Evolutionary conservation across 53 echinoderm and acorn worm species (phyloP).

Genomic region (Actinopyga echinites): DNA sequence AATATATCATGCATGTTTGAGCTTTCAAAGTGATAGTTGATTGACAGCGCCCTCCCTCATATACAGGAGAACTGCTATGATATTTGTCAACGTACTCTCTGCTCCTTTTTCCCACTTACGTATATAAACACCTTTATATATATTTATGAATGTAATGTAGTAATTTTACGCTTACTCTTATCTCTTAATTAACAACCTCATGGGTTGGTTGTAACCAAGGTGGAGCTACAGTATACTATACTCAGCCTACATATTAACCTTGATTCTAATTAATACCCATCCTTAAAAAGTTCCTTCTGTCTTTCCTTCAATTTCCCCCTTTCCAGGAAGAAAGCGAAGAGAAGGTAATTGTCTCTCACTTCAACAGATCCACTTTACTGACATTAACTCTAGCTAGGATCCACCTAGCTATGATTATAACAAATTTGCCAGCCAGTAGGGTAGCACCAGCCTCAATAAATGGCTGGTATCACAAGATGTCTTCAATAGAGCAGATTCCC

Average conservation of each 20-base stretch:
- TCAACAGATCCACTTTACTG: too few species aligned
- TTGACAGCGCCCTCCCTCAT: too few species aligned
- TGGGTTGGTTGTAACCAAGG: neutral
- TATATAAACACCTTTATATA: too few species aligned
- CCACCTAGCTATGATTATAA: too few species aligned
- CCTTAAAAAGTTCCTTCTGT: slow-evolving; percentile 33
- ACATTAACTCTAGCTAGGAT: too few species aligned
- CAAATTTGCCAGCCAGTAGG: too few species aligned
- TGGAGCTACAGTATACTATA: neutral
- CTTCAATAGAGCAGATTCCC: neutral
- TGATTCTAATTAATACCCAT: neutral
- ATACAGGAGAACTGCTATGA: too few species aligned
- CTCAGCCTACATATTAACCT: neutral
- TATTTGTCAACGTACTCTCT: too few species aligned
- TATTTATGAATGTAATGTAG: too few species aligned
- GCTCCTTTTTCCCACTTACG: too few species aligned
- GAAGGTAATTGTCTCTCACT: slow-evolving; percentile 29
- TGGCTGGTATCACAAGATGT: neutral
- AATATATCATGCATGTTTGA: too few species aligned
- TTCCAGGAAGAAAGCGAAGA: slow-evolving; percentile 28
- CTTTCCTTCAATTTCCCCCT: slow-evolving; percentile 39
- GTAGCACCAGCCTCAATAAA: neutral
- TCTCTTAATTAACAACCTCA: slow-evolving; percentile 7
- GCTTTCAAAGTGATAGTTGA: too few species aligned
- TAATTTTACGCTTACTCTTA: neutral